These are phyloP conservation scores for Pyralis farinalis DNA, from an alignment of 2,888 invertebrate genomes.

Conservation along the genomic window DNA sequence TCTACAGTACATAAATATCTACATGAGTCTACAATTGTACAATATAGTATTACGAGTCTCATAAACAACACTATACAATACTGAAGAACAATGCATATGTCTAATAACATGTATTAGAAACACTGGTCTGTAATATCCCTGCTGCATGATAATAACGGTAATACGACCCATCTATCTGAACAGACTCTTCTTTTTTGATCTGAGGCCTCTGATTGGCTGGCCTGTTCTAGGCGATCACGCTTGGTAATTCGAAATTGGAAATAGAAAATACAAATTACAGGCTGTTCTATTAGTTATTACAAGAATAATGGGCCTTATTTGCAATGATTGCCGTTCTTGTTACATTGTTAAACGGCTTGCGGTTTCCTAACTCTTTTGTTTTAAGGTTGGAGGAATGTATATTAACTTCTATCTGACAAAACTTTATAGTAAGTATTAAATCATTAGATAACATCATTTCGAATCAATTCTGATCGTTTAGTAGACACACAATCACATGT, in stretches of 20 bases:
- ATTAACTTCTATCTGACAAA: no score
- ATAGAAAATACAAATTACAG: conserved; percentile 48
- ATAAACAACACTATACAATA: no score
- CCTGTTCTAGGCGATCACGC: conserved; percentile 26
- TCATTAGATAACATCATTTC: no score
- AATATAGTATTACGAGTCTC: no score
- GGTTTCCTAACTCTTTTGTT: not conserved
- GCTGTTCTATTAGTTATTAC: conserved; percentile 38
- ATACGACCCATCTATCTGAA: conserved; percentile 36
- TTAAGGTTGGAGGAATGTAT: not conserved
- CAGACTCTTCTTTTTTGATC: conserved; percentile 43
- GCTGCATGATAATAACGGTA: conserved; percentile 31
- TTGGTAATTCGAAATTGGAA: conserved; percentile 50
- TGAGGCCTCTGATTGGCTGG: conserved; percentile 30
- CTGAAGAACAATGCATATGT: no score
- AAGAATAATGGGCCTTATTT: conserved; percentile 32
- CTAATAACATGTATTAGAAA: conserved; percentile 2
- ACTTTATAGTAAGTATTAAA: no score
- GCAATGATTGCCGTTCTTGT: conserved; percentile 13
- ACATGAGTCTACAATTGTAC: no score
- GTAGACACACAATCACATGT: no score
- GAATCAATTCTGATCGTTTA: no score
- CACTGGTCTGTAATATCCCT: conserved; percentile 21
- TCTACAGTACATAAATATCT: no score
- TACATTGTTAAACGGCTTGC: not conserved